Evolutionary conservation across 1,140 invertebrate species (phyloP).

Genomic region (Monomorium pharaonis): DNA sequence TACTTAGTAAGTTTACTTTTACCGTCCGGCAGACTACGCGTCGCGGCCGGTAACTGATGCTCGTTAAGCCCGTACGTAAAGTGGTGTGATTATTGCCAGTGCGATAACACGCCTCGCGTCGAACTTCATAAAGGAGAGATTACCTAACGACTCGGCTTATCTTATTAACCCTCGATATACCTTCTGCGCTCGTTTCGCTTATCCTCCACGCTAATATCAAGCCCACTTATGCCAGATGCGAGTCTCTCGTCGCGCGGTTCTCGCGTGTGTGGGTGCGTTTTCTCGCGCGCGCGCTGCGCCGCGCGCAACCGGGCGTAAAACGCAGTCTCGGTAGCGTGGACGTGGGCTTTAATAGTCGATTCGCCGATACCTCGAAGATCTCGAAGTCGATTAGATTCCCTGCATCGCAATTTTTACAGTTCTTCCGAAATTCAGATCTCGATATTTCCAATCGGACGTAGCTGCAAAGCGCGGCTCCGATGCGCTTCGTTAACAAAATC

Average conservation of each 20-base stretch:
- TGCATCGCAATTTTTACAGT: neutral
- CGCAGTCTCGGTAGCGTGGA: slow-evolving; percentile 25
- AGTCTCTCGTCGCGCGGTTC: slow-evolving; percentile 17
- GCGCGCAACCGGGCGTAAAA: slow-evolving; percentile 27
- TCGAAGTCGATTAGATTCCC: neutral
- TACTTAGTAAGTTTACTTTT: slow-evolving; percentile 47
- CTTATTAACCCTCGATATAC: slow-evolving; percentile 57
- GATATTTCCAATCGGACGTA: too few relatives aligned
- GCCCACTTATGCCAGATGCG: slow-evolving; percentile 34
- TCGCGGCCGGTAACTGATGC: neutral
- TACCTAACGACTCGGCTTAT: slow-evolving; percentile 54
- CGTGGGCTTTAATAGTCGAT: slow-evolving; percentile 27
- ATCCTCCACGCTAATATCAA: slow-evolving; percentile 58
- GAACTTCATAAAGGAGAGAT: slow-evolving; percentile 67
- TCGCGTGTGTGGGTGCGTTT: slow-evolving; percentile 45
- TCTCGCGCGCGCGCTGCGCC: slow-evolving; percentile 16
- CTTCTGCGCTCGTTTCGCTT: slow-evolving; percentile 58
- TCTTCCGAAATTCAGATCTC: neutral
- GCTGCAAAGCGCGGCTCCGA: neutral
- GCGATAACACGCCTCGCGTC: slow-evolving; percentile 43
- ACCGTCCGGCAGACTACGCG: neutral
- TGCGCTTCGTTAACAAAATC: neutral
- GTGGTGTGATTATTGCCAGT: slow-evolving; percentile 33
- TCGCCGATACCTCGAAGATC: neutral
- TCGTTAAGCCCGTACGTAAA: slow-evolving; percentile 29